Base-by-base conservation (phyloP, 2,888 invertebrate species). In the Lepidochrysops patricia region DNA sequence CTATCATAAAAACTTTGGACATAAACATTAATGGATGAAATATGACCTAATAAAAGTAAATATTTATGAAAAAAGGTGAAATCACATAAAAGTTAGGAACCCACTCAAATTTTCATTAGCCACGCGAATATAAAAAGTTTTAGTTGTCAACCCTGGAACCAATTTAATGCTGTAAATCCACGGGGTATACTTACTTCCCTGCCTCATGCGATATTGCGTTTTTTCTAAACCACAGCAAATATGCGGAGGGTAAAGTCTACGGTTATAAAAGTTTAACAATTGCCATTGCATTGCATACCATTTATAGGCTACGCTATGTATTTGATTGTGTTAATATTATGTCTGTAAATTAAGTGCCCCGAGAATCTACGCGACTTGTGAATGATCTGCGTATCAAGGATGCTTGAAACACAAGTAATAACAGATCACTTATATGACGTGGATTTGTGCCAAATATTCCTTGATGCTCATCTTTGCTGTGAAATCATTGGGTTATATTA, bases 141-240 rank as follows among this genome's bases (percentile, higher is more conserved):
- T 70, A 69, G 70, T 70, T 76, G 82, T 72, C 84, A 86, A 70
- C 85, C 84, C 84, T 86, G 74, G 74, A 77, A 79, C 79, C 84
- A 85, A 84, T 88, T 84, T 86, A 82, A 85, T 80, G 77, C 79
- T 81, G 83, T 80, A 86, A 87, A 85, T 87, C 88, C 86, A 82
- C 77, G 73, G 87, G 84, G 86, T 76, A 84, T 79, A 85, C 84
- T 86, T 82, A 82, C 81, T 74, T 83, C 84, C 85, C 82, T 82
- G 75, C 80, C 79, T 82, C 83, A 84, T 86, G 84, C 84, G 76
- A 86, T 88, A 88, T 89, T 88, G 84, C 87, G 82, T 86, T 87
- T 87, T 83, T 82, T 82, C 74, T 76, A 72, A 79, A 82, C 83
- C 82, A 70, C 84, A 82, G 62, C 68, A 71, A 70, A 26, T 50